Base-by-base conservation (phyloP, 2,888 invertebrate species). In the Temnothorax ravouxi region DNA sequence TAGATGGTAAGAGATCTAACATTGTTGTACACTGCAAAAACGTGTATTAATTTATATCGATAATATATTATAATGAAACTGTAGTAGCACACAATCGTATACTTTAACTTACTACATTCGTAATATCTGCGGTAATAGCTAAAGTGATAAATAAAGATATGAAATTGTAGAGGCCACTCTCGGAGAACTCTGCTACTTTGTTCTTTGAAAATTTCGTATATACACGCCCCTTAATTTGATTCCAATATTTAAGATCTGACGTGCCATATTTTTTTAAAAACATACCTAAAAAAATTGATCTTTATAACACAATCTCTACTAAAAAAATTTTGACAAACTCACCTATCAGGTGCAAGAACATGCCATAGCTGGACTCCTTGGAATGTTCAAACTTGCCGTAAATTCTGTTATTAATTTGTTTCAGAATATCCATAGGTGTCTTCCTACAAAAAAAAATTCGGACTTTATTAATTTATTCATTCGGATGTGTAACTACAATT, bases 201-300 rank as follows among this genome's bases (percentile, higher is more conserved):
- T 95, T 95, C n/a, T 95, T 93, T 18, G 96, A 95, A 84, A 96
- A 96, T 91, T 96, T 96, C 0, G 96, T 95, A 86, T 95, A 96
- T 84, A 96, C 95, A 77, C 96, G 95, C 0, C 96, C 96, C 87
- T 96, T 94, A 15, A 96, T 94, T 90, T 96, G 95, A 87, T 95
- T 95, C 95, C 95, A 95, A 87, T 93, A 92, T 84, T 94, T 94
- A 11, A 89, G 86, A 62, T 95, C 94, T 11, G 83, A 89, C 44
- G 83, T 88, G 52, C 90, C 89, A 72, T 93, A 92, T 72, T 93
- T 94, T 81, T 92, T 89, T 66, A 95, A 90, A 88, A 95, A 94
- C 15, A 88, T 91, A 21, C 95, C 95, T 95, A 66, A 54, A 88
- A 87, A 87, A 9, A 66, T 59, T 80, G 66, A 67, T 34, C 34